A percentile compares a stretch with the other conserved stretches of the same genome.
phyloP scores from a whole-genome alignment of 23 tunicate species.

The Styela plicata region DNA sequence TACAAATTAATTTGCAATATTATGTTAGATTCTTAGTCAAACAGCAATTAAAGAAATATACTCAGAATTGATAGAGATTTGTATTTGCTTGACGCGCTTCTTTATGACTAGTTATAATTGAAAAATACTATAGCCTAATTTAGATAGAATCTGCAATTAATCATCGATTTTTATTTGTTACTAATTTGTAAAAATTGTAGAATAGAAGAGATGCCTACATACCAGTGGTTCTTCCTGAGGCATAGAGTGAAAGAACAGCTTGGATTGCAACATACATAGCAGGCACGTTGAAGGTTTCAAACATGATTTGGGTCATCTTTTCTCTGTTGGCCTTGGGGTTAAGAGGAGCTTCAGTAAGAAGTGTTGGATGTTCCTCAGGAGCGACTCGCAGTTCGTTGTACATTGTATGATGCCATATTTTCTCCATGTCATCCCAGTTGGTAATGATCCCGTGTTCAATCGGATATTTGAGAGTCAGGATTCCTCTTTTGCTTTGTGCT shows the following conservation, averaged over 20 bases:
- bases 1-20: too few relatives aligned
- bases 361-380: conserved; percentile 97
- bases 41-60: too few relatives aligned
- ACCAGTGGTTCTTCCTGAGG: conserved; percentile 74
- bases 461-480: conserved; percentile 93
- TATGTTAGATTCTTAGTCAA: too few relatives aligned
- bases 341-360: conserved; percentile 95
- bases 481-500: conserved; percentile 98
- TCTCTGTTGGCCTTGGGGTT: conserved; percentile 81
- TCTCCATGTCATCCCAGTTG: conserved; percentile 99
- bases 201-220: too few relatives aligned
- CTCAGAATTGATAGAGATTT: too few relatives aligned
- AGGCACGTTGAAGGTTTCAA: conserved; percentile 99
- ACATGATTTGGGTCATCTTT: conserved; percentile 99
- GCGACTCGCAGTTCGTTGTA: conserved; percentile 99
- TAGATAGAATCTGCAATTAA: too few relatives aligned
- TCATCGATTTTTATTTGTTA: too few relatives aligned
- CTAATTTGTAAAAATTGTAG: too few relatives aligned
- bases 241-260: conserved; percentile 49
- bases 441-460: conserved; percentile 99
- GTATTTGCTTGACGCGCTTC: too few relatives aligned
- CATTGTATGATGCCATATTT: conserved; percentile 98
- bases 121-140: background rate
- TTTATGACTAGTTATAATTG: too few relatives aligned
- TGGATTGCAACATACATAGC: conserved; percentile 99